Evolutionary conservation across 2,113 vertebrate species (phyloP).

Genomic region (Gallinago jamesoni): DNA sequence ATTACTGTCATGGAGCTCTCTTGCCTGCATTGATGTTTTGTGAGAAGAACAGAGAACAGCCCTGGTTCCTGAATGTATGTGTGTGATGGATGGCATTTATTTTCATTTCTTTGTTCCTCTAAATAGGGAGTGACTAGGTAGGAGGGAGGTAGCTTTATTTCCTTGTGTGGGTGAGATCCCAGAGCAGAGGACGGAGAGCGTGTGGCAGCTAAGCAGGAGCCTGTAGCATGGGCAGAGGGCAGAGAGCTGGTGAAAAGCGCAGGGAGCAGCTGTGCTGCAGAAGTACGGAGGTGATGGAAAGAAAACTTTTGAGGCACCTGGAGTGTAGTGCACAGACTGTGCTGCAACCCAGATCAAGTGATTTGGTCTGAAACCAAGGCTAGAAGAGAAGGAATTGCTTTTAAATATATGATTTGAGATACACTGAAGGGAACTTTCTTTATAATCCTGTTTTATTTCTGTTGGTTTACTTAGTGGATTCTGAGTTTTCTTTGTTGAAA

Average conservation of each 20-base stretch:
- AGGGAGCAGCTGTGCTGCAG: neutral
- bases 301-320: neutral
- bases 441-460: neutral
- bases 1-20: neutral
- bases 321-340: neutral
- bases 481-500: neutral
- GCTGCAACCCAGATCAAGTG: accelerated
- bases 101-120: conserved; percentile 1
- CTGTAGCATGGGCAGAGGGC: neutral
- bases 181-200: neutral
- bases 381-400: neutral
- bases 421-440: neutral
- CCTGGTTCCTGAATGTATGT: neutral
- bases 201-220: neutral
- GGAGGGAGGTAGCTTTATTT: neutral
- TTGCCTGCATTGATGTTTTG: neutral
- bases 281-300: neutral
- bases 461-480: neutral
- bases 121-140: neutral
- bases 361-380: neutral
- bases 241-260: neutral
- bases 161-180: neutral
- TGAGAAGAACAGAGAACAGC: neutral
- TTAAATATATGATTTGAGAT: neutral
- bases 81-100: conserved; percentile 6